A percentile compares a stretch with the other conserved stretches of the same genome.
Conservation (phyloP, 2,113 vertebrate species). For the Petrocephalus zakoni region DNA sequence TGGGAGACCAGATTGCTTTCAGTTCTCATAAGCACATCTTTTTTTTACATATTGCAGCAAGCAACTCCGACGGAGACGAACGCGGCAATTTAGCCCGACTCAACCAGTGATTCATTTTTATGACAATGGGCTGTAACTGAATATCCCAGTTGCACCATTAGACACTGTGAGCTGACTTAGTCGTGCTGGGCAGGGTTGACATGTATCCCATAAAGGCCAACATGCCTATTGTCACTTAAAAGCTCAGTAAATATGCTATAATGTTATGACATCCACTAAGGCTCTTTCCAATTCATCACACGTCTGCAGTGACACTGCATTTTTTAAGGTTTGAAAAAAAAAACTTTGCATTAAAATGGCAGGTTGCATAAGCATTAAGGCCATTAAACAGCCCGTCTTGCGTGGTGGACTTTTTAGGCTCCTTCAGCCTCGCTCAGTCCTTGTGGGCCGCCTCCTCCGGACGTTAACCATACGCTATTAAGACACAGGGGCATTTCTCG, state of each 20-base stretch:
- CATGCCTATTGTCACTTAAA: neutral
- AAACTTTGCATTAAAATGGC: neutral
- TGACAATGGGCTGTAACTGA: constrained; percentile 1
- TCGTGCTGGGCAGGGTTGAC: neutral
- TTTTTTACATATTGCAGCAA: constrained; percentile 20
- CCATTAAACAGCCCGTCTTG: neutral
- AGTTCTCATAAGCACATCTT: constrained; percentile 5
- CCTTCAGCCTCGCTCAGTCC: neutral
- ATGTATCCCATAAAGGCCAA: neutral
- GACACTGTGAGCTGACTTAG: neutral
- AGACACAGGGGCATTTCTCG: neutral
- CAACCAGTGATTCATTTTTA: constrained; percentile 15
- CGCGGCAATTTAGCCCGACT: neutral
- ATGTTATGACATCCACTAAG: neutral
- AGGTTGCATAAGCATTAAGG: neutral
- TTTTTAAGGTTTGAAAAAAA: neutral
- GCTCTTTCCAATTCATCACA: neutral
- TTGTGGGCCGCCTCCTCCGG: neutral
- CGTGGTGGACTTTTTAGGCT: neutral
- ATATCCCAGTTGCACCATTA: neutral
- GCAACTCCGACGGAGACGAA: neutral
- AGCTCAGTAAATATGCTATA: neutral
- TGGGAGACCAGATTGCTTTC: constrained; percentile 19
- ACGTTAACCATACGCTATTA: neutral
- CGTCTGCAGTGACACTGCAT: neutral